A percentile compares a stretch with the other conserved stretches of the same genome.
These are phyloP conservation scores for Myrmophylax atrothorax DNA, from an alignment of 2,113 vertebrate genomes.

Conservation along the genomic window DNA sequence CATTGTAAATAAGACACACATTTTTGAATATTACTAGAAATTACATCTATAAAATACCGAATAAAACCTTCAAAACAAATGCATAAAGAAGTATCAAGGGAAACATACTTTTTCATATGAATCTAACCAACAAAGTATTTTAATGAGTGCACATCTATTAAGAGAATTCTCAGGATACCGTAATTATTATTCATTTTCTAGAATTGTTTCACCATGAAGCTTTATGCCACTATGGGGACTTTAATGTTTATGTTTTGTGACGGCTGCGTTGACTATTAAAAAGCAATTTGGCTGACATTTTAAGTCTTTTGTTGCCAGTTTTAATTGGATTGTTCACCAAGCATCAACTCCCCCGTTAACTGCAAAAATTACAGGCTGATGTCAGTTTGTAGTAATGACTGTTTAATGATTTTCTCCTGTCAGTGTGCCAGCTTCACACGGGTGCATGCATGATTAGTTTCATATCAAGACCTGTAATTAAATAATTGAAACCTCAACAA, in stretches of 20 bases:
- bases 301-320: constrained; percentile 85
- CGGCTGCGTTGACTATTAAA: constrained; percentile 84
- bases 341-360: constrained; percentile 84
- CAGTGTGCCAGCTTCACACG: constrained; percentile 73
- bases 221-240: constrained; percentile 81
- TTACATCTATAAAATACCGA: constrained; percentile 50
- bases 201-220: constrained; percentile 80
- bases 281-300: constrained; percentile 88
- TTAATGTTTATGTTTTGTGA: constrained; percentile 85
- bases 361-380: constrained; percentile 81
- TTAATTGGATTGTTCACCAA: constrained; percentile 89
- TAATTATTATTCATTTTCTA: constrained; percentile 87
- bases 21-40: constrained; percentile 64
- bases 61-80: constrained; percentile 70
- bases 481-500: constrained; percentile 76
- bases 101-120: constrained; percentile 75
- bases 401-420: constrained; percentile 82
- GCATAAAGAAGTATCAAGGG: constrained; percentile 64
- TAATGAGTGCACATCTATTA: constrained; percentile 80
- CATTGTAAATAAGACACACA: constrained; percentile 41
- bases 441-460: constrained; percentile 79
- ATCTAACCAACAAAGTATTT: constrained; percentile 78
- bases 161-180: constrained; percentile 80
- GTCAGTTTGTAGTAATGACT: constrained; percentile 82
- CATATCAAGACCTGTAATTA: constrained; percentile 81